Evolutionary conservation across 2,113 vertebrate genomes (phyloP), one percentile per base, ranked within the genome.

Genomic region (Kryptolebias marmoratus): DNA sequence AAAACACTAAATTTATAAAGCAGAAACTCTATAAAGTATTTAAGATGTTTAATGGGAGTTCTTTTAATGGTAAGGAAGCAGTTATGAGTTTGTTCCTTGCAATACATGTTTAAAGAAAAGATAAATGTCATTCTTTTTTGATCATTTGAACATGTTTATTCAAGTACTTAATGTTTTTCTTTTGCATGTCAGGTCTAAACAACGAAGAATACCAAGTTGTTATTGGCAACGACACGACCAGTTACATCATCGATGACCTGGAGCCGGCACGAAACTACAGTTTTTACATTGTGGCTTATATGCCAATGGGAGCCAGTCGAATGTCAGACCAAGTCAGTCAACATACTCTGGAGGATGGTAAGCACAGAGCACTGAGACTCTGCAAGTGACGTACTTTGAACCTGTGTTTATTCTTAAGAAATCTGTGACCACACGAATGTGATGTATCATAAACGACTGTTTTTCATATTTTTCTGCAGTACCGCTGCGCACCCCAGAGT

Each of bases 181-280:
- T 11, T 70, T 75, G 16, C 47, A 36, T 54, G 16, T 52, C 90
- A 98, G 98, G 98, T 88, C 93, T 98, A 71, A 98, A 99, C 91
- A 99, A 99, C 0, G 98, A 99, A 79, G 98, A 99, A 78, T 98
- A 99, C 81, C 98, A 99, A 84, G 95, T 97, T 39, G 97, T 98
- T 48, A 97, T 99, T 70, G 97, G 98, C 73, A 99, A 99, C 47
- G 97, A 99, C 87, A 99, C 98, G 11, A 98, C 96, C 31, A 97
- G 96, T 89, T 97, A 98, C 79, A 95, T 98, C 76, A 95, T 99
- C 48, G 97, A 98, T 75, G 98, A 99, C 88, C 90, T 99, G 75
- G 97, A 98, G 69, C 94, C 98, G 16, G 97, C 95, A 28, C 94
- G 95, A 90, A 98, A 97, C 91, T 99, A 99, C 80, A 97, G 95